Base-by-base conservation (phyloP, 2,113 vertebrate genomes). In the Zapornia atra region DNA sequence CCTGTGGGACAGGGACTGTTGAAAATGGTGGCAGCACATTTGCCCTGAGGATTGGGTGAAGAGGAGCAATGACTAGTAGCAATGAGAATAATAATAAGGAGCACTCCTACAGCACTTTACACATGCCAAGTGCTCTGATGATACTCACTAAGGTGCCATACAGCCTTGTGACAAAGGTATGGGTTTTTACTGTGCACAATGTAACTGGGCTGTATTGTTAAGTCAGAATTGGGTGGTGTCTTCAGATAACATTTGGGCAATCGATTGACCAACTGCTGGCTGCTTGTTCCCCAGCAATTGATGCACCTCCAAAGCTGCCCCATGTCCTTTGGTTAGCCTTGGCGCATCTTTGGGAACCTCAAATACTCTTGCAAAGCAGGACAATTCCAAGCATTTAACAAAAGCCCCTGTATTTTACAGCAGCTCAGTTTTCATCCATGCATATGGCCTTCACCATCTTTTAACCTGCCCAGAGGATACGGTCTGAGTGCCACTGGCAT, bases 341-440 rank as follows among this genome's bases (percentile, higher is more conserved):
- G 53, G 57, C 11, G 1, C 9, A n/a, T 34, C 54, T 88, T 46
- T 63, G 85, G 73, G 44, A 92, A 7, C 28, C 80, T 61, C 12
- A 5, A 7, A 10, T 7, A 19, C 34, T n/a, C 59, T 5, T 18
- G 70, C 61, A 15, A 64, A 79, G 82, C 81, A 50, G 63, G 70
- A 14, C 0, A 0, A n/a, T 28, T 69, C 46, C 51, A 12, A 34
- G 38, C 2, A 31, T 72, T 51, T 18, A 24, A 65, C 7, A 10
- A 29, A 60, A 88, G 15, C 26, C 72, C 20, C 50, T 8, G 54
- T 12, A 36, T 25, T 85, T 42, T 29, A 38, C 66, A 59, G 82
- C 44, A 31, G 65, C 61, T 90, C 38, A 0, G 11, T 59, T 68
- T 44, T 19, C 51, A 33, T 8, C 16, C 1, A 0, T 60, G 51